Evolutionary conservation across 2,113 vertebrate genomes (phyloP).

Genomic region (Grantiella picta): DNA sequence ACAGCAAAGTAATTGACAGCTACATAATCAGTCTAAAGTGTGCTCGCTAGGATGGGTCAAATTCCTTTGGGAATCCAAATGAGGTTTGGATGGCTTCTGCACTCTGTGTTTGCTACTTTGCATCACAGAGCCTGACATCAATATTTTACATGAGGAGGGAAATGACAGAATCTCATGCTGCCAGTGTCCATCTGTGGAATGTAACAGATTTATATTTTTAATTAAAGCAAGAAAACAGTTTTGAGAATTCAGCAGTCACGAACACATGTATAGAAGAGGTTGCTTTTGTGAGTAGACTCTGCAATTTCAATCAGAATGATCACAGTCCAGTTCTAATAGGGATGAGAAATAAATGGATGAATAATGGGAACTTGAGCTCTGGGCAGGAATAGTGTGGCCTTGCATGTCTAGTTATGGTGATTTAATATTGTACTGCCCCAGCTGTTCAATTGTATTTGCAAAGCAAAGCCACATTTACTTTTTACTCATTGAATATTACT

Average conservation of each 20-base stretch:
- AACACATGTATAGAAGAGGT: background rate
- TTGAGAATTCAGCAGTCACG: background rate
- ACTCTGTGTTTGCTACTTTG: background rate
- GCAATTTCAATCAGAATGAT: background rate
- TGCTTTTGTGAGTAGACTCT: background rate
- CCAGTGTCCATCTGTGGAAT: background rate
- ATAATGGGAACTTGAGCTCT: background rate
- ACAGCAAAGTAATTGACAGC: slow-evolving; percentile 9
- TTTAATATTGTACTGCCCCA: background rate
- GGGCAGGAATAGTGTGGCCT: background rate
- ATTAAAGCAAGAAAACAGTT: background rate
- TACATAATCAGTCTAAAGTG: slow-evolving; percentile 47
- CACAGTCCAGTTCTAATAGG: background rate
- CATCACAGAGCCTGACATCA: background rate
- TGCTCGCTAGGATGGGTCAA: background rate
- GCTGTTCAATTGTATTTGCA: background rate
- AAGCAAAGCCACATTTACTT: background rate
- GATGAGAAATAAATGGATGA: background rate
- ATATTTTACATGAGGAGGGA: background rate
- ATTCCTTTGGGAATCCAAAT: slow-evolving; percentile 45
- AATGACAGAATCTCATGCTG: background rate
- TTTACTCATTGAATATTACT: background rate
- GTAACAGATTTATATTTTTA: background rate
- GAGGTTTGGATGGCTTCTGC: slow-evolving; percentile 27
- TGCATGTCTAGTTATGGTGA: background rate